Conservation (phyloP, 2,888 invertebrate species). For the Athalia rosae region DNA sequence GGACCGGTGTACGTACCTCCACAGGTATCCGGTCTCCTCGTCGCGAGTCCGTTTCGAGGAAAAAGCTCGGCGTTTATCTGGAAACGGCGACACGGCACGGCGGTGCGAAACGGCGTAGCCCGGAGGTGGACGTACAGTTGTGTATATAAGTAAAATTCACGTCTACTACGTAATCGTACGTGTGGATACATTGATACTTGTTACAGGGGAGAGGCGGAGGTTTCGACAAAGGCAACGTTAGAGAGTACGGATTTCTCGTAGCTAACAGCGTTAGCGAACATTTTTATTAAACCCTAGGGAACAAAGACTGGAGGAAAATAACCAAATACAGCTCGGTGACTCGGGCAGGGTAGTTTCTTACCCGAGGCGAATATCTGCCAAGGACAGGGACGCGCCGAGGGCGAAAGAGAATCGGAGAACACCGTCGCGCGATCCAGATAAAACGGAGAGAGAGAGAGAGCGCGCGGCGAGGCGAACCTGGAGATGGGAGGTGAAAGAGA, state of each 20-base stretch:
- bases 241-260: slow-evolving; percentile 58
- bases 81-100: too few relatives aligned
- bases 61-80: too few relatives aligned
- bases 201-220: slow-evolving; percentile 32
- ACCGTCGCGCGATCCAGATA: not conserved
- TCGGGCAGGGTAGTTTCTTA: slow-evolving; percentile 44
- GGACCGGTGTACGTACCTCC: too few relatives aligned
- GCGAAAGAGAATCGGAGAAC: slow-evolving; percentile 24
- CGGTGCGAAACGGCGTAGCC: too few relatives aligned
- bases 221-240: slow-evolving; percentile 42
- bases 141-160: not conserved
- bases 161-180: not conserved
- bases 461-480: slow-evolving; percentile 42
- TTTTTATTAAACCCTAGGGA: slow-evolving; percentile 43
- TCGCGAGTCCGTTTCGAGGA: slow-evolving; percentile 11
- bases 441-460: not conserved
- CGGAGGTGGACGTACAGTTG: not conserved
- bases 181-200: slow-evolving; percentile 45
- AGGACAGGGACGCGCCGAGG: slow-evolving; percentile 30
- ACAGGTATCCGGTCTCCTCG: too few relatives aligned
- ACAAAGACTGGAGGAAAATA: slow-evolving; percentile 43
- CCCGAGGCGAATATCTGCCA: slow-evolving; percentile 43
- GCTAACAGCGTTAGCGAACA: slow-evolving; percentile 41
- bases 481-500: slow-evolving; percentile 31
- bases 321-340: slow-evolving; percentile 43